phyloP scores from a whole-genome alignment of 1,140 invertebrate species.

The Caenorhabditis briggsae region DNA sequence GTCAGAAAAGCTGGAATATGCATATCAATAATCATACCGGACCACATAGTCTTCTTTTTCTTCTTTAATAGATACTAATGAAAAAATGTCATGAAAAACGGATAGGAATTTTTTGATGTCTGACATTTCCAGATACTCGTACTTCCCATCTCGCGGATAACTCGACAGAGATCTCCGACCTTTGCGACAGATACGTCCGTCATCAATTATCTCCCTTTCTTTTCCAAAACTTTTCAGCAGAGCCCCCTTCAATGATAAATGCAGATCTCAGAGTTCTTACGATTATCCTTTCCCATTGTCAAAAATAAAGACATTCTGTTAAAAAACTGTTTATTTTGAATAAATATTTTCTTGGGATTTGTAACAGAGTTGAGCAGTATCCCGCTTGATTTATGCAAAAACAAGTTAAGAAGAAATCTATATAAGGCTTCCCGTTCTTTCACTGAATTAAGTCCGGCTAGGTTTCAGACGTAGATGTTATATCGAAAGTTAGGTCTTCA shows the following conservation, averaged over 20 bases:
- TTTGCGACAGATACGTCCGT: background rate
- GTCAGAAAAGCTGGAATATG: background rate
- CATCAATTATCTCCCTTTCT: background rate
- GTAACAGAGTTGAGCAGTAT: too few relatives aligned
- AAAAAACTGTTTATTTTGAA: background rate
- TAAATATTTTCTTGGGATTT: too few relatives aligned
- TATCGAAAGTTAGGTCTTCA: background rate
- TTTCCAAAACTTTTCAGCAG: background rate
- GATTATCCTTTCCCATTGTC: conserved; percentile 1
- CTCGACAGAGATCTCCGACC: background rate
- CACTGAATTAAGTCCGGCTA: too few relatives aligned
- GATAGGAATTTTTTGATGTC: background rate
- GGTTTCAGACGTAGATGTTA: too few relatives aligned
- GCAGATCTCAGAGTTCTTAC: background rate
- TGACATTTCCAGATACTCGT: conserved; percentile 48
- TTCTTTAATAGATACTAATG: background rate
- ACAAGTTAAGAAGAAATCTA: too few relatives aligned
- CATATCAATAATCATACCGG: conserved; percentile 27
- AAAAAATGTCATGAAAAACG: conserved; percentile 15
- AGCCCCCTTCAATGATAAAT: conserved; percentile 10
- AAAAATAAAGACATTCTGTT: conserved; percentile 50
- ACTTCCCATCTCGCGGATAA: conserved; percentile 42
- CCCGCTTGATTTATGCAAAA: too few relatives aligned
- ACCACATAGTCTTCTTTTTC: background rate
- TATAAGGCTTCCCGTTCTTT: too few relatives aligned